Conservation (phyloP, 2,113 vertebrate species). For the cattle (Bos taurus) region DNA sequence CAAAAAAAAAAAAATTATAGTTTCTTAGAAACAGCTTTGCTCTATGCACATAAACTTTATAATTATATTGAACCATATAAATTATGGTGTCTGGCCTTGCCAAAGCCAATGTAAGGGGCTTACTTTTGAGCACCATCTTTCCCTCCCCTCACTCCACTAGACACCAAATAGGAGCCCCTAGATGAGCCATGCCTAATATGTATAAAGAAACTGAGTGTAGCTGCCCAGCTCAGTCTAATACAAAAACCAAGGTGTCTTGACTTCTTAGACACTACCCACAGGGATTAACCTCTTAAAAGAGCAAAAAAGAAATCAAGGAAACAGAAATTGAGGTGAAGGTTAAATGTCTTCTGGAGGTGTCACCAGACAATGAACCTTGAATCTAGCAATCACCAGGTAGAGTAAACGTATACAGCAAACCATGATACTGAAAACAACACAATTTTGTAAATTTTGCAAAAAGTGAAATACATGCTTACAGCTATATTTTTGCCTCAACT, state of each 20-base stretch:
- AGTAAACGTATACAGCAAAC: neutral
- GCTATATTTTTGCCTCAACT: neutral
- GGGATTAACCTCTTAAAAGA: neutral
- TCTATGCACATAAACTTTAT: slow-evolving; percentile 47
- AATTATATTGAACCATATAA: slow-evolving; percentile 59
- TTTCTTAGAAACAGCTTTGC: slow-evolving; percentile 90
- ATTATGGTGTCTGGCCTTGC: slow-evolving; percentile 27
- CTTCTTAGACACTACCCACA: neutral
- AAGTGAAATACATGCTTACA: neutral
- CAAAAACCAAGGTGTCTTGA: neutral
- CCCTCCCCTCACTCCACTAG: neutral
- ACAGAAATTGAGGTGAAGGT: slow-evolving; percentile 17
- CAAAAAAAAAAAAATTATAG: slow-evolving; percentile 66
- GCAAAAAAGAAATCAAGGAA: slow-evolving; percentile 24
- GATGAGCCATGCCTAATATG: neutral
- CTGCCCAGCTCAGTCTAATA: slow-evolving; percentile 31
- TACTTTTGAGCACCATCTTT: neutral
- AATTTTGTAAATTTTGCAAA: neutral
- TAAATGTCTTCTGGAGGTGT: neutral
- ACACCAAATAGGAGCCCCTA: neutral
- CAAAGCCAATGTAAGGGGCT: neutral
- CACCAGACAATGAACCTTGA: neutral
- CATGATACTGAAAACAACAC: neutral
- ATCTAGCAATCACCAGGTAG: neutral
- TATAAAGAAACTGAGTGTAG: slow-evolving; percentile 18